Evolutionary conservation across 2,797 vertebrate genomes (phyloP), one percentile per base, ranked within the genome.

Genomic region (Cynodonichthys magdalenae): DNA sequence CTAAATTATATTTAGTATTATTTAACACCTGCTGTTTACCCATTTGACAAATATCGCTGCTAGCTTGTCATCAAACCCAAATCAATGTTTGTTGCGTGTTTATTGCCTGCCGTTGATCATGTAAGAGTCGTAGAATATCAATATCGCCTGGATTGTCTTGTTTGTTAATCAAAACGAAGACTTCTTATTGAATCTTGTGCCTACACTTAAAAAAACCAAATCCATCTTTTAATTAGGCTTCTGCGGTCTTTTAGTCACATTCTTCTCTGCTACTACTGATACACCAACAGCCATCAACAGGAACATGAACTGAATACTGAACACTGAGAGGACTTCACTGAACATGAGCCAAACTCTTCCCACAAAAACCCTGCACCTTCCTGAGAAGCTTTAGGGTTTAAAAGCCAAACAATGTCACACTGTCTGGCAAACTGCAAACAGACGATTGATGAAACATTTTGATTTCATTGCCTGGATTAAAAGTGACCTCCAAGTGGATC

Each of bases 241-340:
- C 24, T 52, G 17, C 18, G 56, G 15, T 71, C 52, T 65, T 72
- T 75, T 63, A 59, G 20, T 76, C 78, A 42, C 74, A 75, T 60
- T 45, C 59, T 57, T 48, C 27, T 20, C 53, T 36, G 41, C 63
- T 15, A 39, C 63, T 52, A 34, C 62, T 66, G 61, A 65, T 59
- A 56, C 73, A 31, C 44, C 62, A 52, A 48, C 9, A 4, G 55
- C 71, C 70, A 77, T 80, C 52, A 62, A 29, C 46, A 66, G 46
- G 47, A 59, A 77, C 18, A 4, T 52, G 0, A 0, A 29, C 77
- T 84, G 87, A 87, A 87, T 84, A 74, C 82, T 79, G 57, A 89
- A 52, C 78, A 82, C 85, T 65, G 36, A 77, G 63, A 34, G 48
- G 70, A 79, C 41, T 82, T 59, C 24, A 8, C 61, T 71, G 83